Evolutionary conservation across 2,113 vertebrate genomes (phyloP).

Genomic region (Manacus vitellinus): DNA sequence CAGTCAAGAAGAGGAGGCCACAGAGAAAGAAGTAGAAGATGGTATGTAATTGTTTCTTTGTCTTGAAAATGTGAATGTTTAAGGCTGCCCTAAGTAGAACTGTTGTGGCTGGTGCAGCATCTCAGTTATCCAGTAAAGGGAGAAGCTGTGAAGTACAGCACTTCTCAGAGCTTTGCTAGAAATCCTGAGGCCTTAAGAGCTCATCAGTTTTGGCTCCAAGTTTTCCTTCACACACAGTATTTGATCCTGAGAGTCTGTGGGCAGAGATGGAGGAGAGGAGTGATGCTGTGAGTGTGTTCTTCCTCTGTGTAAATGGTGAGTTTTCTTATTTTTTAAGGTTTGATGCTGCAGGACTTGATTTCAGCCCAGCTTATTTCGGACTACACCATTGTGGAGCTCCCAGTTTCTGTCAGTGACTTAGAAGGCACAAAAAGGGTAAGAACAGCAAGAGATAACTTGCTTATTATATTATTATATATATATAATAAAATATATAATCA

Average conservation of each 20-base stretch:
- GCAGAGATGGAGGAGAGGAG: not conserved
- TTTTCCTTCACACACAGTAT: not conserved
- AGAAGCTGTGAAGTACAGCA: not conserved
- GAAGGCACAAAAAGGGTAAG: constrained; percentile 85
- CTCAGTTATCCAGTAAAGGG: not conserved
- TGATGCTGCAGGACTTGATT: constrained; percentile 86
- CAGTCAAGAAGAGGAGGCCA: not conserved
- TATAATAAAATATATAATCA: too few relatives aligned
- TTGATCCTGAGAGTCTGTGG: not conserved
- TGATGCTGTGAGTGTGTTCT: not conserved
- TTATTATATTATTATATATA: too few relatives aligned
- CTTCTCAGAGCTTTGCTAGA: not conserved
- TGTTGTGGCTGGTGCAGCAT: not conserved
- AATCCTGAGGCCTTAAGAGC: not conserved
- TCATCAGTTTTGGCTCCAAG: not conserved
- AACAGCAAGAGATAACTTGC: not conserved
- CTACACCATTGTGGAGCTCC: constrained; percentile 80
- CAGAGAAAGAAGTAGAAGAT: constrained; percentile 69
- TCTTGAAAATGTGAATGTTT: not conserved
- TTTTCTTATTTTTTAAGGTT: constrained; percentile 73
- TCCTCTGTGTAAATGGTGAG: not conserved
- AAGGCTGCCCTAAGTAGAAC: not conserved
- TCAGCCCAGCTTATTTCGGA: constrained; percentile 86
- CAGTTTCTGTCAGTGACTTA: constrained; percentile 81
- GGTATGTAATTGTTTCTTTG: constrained; percentile 35